Evolutionary conservation across 2,888 invertebrate species (phyloP).

Genomic region (Agonopterix subpropinquella): DNA sequence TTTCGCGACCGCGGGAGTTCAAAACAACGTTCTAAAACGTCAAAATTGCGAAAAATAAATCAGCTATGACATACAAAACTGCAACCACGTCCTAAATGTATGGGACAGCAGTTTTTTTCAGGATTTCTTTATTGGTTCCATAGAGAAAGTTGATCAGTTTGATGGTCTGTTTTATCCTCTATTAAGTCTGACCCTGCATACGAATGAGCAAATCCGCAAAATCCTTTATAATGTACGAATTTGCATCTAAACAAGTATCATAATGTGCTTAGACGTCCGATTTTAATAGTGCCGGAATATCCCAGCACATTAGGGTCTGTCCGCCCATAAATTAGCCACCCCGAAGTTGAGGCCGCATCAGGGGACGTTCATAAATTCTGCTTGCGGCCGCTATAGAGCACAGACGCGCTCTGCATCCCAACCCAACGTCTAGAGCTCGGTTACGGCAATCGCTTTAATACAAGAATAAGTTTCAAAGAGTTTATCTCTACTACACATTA

Average conservation of each 20-base stretch:
- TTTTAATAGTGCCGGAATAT: slow-evolving; percentile 18
- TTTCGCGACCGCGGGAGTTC: too few relatives aligned
- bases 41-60: too few relatives aligned
- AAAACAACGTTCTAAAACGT: too few relatives aligned
- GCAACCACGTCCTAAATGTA: too few relatives aligned
- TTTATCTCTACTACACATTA: neutral
- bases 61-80: too few relatives aligned
- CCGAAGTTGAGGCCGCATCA: slow-evolving; percentile 5
- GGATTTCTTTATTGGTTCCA: too few relatives aligned
- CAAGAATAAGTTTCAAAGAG: neutral
- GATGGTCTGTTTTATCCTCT: too few relatives aligned
- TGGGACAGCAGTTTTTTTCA: too few relatives aligned
- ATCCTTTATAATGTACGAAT: neutral
- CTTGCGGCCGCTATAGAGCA: slow-evolving; percentile 3
- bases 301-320: slow-evolving; percentile 16
- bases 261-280: slow-evolving; percentile 14
- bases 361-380: slow-evolving; percentile 10
- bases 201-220: neutral
- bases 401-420: slow-evolving; percentile 6
- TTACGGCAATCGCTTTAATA: neutral
- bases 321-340: slow-evolving; percentile 15
- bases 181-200: too few relatives aligned
- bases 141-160: too few relatives aligned
- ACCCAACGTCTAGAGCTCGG: neutral
- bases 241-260: neutral